Evolutionary conservation across 2,113 vertebrate genomes (phyloP).

Genomic region (Sceloporus undulatus): DNA sequence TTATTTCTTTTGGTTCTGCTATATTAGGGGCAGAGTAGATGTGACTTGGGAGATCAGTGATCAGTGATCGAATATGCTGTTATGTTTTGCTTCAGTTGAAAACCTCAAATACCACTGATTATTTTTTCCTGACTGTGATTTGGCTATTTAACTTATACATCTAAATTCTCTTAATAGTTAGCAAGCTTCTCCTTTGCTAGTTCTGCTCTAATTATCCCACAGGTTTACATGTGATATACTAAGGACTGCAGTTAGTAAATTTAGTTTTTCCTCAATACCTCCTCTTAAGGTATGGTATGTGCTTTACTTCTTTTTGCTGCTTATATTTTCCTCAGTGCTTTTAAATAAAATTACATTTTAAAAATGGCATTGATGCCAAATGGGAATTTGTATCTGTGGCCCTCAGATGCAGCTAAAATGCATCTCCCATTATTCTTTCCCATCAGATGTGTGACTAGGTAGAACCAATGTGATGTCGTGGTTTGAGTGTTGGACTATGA

Average conservation of each 20-base stretch:
- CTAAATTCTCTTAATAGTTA: not conserved
- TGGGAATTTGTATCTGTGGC: not conserved
- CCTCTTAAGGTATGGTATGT: not conserved
- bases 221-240: not conserved
- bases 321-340: not conserved
- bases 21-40: not conserved
- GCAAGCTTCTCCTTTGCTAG: not conserved
- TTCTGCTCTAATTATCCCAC: not conserved
- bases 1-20: not conserved
- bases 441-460: too few relatives aligned
- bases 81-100: not conserved
- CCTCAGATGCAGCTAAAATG: not conserved
- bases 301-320: not conserved
- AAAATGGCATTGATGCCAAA: not conserved
- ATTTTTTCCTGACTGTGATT: not conserved
- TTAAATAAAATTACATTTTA: not conserved
- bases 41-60: not conserved
- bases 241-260: not conserved
- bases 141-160: not conserved
- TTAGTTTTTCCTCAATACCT: not conserved
- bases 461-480: too few relatives aligned
- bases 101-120: not conserved
- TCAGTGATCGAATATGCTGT: not conserved
- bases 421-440: not conserved
- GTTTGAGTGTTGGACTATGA: too few relatives aligned